Evolutionary conservation across 1,140 invertebrate genomes (phyloP), one percentile per base, ranked within the genome.

Genomic region (Tetramorium alpestre): DNA sequence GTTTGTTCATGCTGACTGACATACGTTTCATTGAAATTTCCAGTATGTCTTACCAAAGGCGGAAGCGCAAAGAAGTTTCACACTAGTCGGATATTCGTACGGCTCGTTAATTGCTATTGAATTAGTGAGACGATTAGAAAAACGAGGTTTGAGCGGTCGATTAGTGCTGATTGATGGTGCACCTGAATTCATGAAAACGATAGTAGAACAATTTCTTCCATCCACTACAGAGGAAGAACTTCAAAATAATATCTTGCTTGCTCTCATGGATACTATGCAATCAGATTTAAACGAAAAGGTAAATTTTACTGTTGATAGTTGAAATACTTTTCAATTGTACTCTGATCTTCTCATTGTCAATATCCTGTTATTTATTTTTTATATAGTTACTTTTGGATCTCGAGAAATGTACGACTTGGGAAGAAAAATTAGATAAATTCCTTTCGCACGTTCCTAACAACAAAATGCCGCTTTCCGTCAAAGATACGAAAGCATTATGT

Each of bases 401-500:
- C 22, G 87, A 94, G 5, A 92, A 93, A 47, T 92, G 92, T 25
- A 90, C 54, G 41, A 92, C 88, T 0, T 96, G 95, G 95, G 81
- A 95, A 0, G 87, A 95, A 47, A 96, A 95, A 84, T 28, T 96
- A 8, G 82, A 95, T 0, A 47, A 22, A 3, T 90, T 95, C 7
- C 4, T 93, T 0, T 22, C 56, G 0, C 47, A 58, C 22, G 4
- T 90, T 62, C 89, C 93, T 10, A 51, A 88, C 5, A 67, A 87
- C 33, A 10, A 60, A 3, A 47, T 85, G 11, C 11, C 60, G 3
- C 73, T 92, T 25, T 58, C 87, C 0, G 2, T 5, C 1, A 93
- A 96, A 41, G 96, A 96, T 78, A 94, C 96, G 11, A 93, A 89
- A 3, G 84, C 84, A 0, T 91, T 97, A 4, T 94, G 96, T 6